phyloP scores from a whole-genome alignment of 1,140 invertebrate species.

The Meteorus sp. region DNA sequence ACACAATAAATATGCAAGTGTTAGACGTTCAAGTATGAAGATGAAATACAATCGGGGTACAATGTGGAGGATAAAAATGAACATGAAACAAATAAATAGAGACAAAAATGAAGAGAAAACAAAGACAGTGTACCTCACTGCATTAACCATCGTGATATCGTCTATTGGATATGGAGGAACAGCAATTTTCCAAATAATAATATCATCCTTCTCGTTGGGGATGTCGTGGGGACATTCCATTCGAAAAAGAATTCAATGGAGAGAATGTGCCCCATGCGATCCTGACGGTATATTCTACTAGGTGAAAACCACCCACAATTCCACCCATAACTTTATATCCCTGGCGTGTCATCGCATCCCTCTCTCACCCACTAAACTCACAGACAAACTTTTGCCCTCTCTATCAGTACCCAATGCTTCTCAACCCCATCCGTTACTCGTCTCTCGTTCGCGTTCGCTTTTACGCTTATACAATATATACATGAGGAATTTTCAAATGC shows the following conservation, averaged over 20 bases:
- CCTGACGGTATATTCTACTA: conserved; percentile 46
- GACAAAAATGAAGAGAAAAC: too few species aligned
- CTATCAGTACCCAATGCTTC: conserved; percentile 8
- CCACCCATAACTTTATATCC: too few species aligned
- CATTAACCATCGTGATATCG: too few species aligned
- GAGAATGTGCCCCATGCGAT: conserved; percentile 45
- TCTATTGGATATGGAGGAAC: too few species aligned
- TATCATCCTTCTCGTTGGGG: conserved; percentile 43
- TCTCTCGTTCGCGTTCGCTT: conserved; percentile 26
- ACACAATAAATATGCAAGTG: too few species aligned
- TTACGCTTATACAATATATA: too few species aligned
- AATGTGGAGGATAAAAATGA: too few species aligned
- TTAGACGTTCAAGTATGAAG: too few species aligned
- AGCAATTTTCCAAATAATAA: conserved; percentile 57
- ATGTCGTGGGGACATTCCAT: conserved; percentile 36
- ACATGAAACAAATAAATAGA: too few species aligned
- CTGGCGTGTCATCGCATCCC: too few species aligned
- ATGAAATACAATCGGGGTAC: too few species aligned
- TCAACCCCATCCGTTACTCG: conserved; percentile 4
- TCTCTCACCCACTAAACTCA: conserved; percentile 23
- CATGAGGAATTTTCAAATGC: conserved; percentile 30
- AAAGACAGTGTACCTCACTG: neutral
- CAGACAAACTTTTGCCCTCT: conserved; percentile 18
- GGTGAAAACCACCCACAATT: conserved; percentile 42
- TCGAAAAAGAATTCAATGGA: conserved; percentile 48